Evolutionary conservation across 2,888 invertebrate species (phyloP), one percentile per base, ranked within the genome.

Genomic region (Ethmia dodecea): DNA sequence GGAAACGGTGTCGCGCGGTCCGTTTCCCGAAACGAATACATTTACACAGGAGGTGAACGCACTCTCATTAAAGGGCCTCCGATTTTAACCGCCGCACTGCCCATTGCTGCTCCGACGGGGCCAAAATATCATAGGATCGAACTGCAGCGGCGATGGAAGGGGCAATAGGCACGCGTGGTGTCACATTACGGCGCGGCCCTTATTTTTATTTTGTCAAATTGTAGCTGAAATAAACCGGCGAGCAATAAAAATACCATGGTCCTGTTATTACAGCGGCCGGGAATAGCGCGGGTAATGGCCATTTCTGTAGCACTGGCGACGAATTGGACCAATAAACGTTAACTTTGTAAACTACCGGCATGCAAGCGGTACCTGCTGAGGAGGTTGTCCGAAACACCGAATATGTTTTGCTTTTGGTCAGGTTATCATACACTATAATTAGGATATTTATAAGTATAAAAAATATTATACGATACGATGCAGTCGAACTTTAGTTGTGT

Each of bases 171-270:
- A 49, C 52, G 45, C 36, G 33, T 50, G 53, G 64, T 65, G 58
- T 64, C 65, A 57, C 52, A 58, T 68, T 68, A 63, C 66, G n/a
- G 46, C 40, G 37, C 48, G 60, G 74, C 73, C 78, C 75, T 76
- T 81, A 81, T 81, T 84, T 84, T 78, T 80, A 79, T 83, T 83
- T 83, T 81, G 83, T 84, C 79, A 84, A 84, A 84, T 84, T 79
- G 83, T 83, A 83, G 70, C 84, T 80, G 81, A 83, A 84, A 84
- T 81, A 81, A 75, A 77, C 83, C 64, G 73, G 74, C 69, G 71
- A 65, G 71, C 70, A 83, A 84, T 86, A 86, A 84, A 83, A 86
- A 83, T 84, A 86, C 81, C 81, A 70, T 70, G 70, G 79, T 83
- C 77, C 75, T 81, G 79, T 79, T 81, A 81, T 83, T 86, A 77